Conservation (phyloP, 2,797 vertebrate species). For the Kryptolebias ocellatus region DNA sequence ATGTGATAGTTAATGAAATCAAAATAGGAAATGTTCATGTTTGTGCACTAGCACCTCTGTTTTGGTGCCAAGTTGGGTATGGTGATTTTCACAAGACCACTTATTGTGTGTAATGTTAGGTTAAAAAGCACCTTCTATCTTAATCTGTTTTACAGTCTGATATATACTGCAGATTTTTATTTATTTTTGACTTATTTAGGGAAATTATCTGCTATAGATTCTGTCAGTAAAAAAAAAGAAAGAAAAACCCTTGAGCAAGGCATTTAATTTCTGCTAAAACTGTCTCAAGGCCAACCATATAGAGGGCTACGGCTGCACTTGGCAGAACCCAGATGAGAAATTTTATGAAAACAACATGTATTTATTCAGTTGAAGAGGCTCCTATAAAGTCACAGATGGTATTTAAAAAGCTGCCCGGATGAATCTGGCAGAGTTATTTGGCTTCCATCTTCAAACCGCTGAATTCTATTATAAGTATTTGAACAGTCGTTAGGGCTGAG, state of each 20-base stretch:
- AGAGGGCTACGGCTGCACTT: slow-evolving; percentile 29
- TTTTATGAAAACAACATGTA: slow-evolving; percentile 35
- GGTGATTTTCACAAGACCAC: too few relatives aligned
- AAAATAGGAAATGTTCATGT: too few relatives aligned
- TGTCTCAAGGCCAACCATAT: slow-evolving; percentile 8
- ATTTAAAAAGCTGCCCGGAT: slow-evolving; percentile 63
- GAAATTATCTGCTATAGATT: too few relatives aligned
- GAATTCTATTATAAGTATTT: slow-evolving; percentile 54
- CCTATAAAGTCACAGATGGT: slow-evolving; percentile 63
- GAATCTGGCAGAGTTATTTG: slow-evolving; percentile 60
- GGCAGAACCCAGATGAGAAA: slow-evolving; percentile 36
- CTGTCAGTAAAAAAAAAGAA: background rate
- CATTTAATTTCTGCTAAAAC: slow-evolving; percentile 19
- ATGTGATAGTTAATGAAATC: too few relatives aligned
- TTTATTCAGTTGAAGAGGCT: slow-evolving; percentile 58
- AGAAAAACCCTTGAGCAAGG: slow-evolving; percentile 30
- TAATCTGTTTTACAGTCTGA: too few relatives aligned
- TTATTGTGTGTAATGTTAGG: too few relatives aligned
- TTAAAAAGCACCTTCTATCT: too few relatives aligned
- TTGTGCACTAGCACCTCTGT: too few relatives aligned
- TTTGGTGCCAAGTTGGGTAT: too few relatives aligned
- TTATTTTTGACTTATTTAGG: too few relatives aligned
- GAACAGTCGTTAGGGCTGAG: slow-evolving; percentile 40
- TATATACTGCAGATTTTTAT: too few relatives aligned
- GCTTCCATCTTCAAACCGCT: slow-evolving; percentile 50